A percentile compares a stretch with the other conserved stretches of the same genome.
Evolutionary conservation across 2,113 vertebrate genomes (phyloP).

Genomic region (Tricholaema leucomelas): DNA sequence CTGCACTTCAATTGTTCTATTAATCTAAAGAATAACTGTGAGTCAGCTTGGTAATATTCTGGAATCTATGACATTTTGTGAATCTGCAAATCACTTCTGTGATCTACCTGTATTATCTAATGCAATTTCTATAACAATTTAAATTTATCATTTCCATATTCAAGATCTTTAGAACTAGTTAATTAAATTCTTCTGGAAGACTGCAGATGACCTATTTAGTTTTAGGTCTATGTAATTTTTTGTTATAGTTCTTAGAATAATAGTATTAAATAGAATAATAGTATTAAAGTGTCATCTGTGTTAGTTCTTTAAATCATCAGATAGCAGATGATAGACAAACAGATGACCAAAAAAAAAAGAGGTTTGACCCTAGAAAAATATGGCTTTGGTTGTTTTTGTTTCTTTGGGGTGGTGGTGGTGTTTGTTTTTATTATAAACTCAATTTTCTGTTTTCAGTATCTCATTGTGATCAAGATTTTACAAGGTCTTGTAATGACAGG

Average conservation of each 20-base stretch:
- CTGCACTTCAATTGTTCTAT: background rate
- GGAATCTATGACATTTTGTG: background rate
- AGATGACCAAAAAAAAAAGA: background rate
- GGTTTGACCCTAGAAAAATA: background rate
- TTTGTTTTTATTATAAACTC: background rate
- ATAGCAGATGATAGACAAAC: background rate
- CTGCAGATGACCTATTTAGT: slow-evolving; percentile 6
- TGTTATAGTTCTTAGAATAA: background rate
- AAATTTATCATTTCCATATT: background rate
- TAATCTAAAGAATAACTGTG: background rate
- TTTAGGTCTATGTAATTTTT: slow-evolving; percentile 8
- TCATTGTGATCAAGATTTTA: slow-evolving; percentile 15
- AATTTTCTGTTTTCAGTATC: background rate
- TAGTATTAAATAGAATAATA: background rate
- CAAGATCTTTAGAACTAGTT: background rate
- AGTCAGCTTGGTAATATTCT: background rate
- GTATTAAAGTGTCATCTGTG: background rate
- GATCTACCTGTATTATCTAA: background rate
- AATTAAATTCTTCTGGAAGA: background rate
- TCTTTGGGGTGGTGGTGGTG: too few relatives aligned
- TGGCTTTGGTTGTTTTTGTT: background rate
- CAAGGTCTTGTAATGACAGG: too few relatives aligned
- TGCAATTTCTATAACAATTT: background rate
- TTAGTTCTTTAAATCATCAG: background rate
- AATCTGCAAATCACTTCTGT: background rate